Conservation (phyloP, 2,797 vertebrate species). For the Tympanoctomys barrerae region DNA sequence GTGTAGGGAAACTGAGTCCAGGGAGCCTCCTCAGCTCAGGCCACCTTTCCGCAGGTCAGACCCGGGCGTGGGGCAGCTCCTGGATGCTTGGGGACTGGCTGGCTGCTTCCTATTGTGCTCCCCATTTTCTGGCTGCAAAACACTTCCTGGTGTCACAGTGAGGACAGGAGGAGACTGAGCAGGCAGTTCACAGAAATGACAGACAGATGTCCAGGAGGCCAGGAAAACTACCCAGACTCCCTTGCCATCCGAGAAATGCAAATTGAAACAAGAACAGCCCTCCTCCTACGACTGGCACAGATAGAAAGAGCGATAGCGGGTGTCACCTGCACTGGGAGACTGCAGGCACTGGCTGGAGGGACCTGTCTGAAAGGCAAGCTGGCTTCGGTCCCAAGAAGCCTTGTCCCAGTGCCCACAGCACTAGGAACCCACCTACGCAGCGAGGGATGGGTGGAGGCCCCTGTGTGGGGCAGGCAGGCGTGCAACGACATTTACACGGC, state of each 20-base stretch:
- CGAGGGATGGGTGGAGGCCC: background rate
- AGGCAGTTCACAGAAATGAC: background rate
- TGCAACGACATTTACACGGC: background rate
- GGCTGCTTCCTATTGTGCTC: rapidly evolving
- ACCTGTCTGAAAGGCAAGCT: background rate
- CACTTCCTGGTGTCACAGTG: background rate
- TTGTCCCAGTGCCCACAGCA: background rate
- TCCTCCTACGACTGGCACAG: background rate
- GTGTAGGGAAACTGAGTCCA: background rate
- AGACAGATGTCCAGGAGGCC: rapidly evolving
- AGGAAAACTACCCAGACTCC: background rate
- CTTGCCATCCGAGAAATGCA: background rate
- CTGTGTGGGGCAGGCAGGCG: background rate
- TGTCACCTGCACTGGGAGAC: background rate
- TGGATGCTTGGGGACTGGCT: background rate
- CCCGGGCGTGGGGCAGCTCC: background rate
- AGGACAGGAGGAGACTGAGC: background rate
- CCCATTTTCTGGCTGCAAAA: rapidly evolving
- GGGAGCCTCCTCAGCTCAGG: background rate
- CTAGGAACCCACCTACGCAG: background rate
- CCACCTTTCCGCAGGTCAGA: background rate
- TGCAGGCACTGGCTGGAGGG: background rate
- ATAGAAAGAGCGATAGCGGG: background rate
- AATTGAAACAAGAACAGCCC: background rate
- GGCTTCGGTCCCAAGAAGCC: background rate